phyloP scores from a whole-genome alignment of 35 echinoderm and acorn worm species.

The Anneissia japonica region DNA sequence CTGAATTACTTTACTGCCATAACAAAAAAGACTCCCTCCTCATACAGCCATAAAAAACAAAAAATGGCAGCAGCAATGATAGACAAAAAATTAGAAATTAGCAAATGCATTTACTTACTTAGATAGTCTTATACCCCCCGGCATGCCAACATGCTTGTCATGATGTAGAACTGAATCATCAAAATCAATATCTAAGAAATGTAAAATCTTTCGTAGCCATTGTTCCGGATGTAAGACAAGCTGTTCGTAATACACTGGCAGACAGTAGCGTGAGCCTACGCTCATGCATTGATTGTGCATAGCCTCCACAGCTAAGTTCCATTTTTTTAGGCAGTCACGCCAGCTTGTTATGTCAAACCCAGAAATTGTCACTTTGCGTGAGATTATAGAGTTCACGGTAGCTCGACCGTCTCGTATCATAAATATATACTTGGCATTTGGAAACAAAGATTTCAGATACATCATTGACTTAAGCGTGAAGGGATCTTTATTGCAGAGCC shows the following conservation, averaged over 20 bases:
- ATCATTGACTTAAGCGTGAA: conserved; percentile 80
- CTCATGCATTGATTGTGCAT: conserved; percentile 85
- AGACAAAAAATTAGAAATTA: background rate
- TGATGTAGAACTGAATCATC: conserved; percentile 81
- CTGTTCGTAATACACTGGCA: conserved; percentile 86
- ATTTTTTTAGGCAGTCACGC: conserved; percentile 84
- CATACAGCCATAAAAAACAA: background rate
- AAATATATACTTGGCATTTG: conserved; percentile 82
- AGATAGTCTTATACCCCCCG: conserved; percentile 79
- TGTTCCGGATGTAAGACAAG: conserved; percentile 82
- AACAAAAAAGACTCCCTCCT: background rate
- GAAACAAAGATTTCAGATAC: conserved; percentile 81
- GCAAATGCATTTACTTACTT: conserved; percentile 68
- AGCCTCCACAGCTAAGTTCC: conserved; percentile 79
- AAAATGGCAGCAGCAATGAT: background rate
- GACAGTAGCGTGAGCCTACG: conserved; percentile 55
- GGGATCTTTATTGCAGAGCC: conserved; percentile 97
- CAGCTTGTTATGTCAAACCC: conserved; percentile 90
- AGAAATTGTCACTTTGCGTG: conserved; percentile 81
- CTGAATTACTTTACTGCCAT: background rate
- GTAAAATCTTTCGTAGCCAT: conserved; percentile 58
- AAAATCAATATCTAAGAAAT: conserved; percentile 73
- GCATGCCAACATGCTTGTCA: conserved; percentile 73
- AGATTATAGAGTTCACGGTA: conserved; percentile 94
- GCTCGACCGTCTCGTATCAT: conserved; percentile 96